phyloP scores from a whole-genome alignment of 2,797 vertebrate genomes.

The Vipera latastei region DNA sequence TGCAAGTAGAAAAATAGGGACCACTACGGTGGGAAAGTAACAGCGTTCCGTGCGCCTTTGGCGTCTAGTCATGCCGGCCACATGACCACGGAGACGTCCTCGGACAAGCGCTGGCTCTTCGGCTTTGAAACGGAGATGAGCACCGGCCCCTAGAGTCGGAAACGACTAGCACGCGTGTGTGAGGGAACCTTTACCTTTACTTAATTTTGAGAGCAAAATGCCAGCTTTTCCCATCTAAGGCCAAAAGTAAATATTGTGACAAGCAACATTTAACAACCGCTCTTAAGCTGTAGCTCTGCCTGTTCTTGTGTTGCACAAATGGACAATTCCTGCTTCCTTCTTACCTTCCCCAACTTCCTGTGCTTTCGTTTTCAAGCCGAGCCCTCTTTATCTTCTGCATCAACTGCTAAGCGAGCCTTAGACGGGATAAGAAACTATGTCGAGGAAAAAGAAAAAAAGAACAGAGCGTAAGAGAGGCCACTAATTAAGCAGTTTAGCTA shows the following conservation, averaged over 20 bases:
- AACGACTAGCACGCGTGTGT: too few species aligned
- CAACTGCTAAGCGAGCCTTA: constrained; percentile 81
- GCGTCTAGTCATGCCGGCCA: too few species aligned
- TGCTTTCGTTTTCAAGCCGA: constrained; percentile 87
- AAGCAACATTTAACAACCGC: background rate
- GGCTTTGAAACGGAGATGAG: too few species aligned
- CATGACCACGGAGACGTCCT: too few species aligned
- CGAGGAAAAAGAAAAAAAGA: background rate
- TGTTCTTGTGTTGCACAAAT: background rate
- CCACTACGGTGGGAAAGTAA: too few species aligned
- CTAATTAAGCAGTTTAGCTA: background rate
- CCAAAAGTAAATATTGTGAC: background rate
- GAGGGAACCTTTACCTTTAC: too few species aligned
- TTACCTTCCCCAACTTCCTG: constrained; percentile 91
- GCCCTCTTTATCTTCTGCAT: constrained; percentile 97
- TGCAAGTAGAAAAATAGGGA: too few species aligned
- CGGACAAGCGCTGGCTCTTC: too few species aligned
- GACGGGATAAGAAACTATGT: constrained; percentile 77
- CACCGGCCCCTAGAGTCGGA: too few species aligned
- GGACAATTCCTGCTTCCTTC: background rate
- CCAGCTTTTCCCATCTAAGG: too few species aligned
- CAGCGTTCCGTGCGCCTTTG: too few species aligned
- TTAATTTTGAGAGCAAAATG: background rate
- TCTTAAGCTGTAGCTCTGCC: too few species aligned
- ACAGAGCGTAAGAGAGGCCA: background rate